phyloP scores from a whole-genome alignment of 2,797 vertebrate species.

The Amblyraja radiata region DNA sequence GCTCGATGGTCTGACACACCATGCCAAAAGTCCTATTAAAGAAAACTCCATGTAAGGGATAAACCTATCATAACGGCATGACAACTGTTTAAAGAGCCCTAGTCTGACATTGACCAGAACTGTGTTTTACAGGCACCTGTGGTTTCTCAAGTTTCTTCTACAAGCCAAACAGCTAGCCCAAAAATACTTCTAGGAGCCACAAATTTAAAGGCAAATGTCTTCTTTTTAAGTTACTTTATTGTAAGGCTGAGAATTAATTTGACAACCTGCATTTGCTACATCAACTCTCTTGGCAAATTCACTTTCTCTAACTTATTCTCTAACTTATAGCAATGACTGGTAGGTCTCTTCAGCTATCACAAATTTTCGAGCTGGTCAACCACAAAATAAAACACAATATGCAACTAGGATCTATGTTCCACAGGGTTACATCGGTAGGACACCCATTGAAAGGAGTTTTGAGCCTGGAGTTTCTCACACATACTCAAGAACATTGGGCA shows the following conservation, averaged over 20 bases:
- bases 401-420: not conserved
- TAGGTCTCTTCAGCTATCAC: too few relatives aligned
- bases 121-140: not conserved
- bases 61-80: not conserved
- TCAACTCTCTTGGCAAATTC: not conserved
- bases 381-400: not conserved
- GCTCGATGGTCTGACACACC: too few relatives aligned
- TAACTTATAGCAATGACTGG: too few relatives aligned
- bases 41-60: too few relatives aligned
- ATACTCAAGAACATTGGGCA: not conserved
- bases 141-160: not conserved
- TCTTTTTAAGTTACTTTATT: not conserved
- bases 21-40: too few relatives aligned
- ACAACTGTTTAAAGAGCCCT: not conserved
- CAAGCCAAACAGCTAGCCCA: not conserved
- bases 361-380: not conserved
- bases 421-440: too few relatives aligned
- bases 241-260: not conserved
- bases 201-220: not conserved
- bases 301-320: too few relatives aligned
- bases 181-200: not conserved
- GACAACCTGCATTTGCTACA: not conserved
- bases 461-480: not conserved
- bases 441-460: not conserved
- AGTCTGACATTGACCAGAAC: not conserved